A percentile compares a stretch with the other conserved stretches of the same genome.
phyloP scores from a whole-genome alignment of 2,888 invertebrate species.

The Acrobasis consociella region DNA sequence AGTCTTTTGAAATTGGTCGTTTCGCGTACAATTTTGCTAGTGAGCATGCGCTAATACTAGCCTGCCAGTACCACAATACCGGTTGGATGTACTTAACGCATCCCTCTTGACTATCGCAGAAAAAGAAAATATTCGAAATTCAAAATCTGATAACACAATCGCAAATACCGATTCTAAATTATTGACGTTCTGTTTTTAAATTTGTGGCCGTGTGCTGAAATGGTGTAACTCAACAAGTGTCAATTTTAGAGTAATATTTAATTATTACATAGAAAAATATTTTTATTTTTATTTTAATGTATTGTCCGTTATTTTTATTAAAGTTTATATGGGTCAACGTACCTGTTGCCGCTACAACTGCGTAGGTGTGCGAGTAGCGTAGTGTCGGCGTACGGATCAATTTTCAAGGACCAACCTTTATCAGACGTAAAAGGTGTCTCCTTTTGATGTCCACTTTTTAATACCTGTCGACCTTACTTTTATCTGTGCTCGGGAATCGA shows the following conservation, averaged over 20 bases:
- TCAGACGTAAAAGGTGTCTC: conserved; percentile 13
- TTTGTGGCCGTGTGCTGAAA: neutral
- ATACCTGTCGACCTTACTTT: neutral
- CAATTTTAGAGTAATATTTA: conserved; percentile 28
- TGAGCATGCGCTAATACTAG: conserved; percentile 62
- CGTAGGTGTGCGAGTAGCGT: conserved; percentile 44
- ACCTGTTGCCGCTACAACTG: conserved; percentile 51
- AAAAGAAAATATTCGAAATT: conserved; percentile 28
- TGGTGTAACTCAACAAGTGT: conserved; percentile 34
- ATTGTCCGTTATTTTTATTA: conserved; percentile 11
- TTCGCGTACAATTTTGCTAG: conserved; percentile 47
- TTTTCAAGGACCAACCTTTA: conserved; percentile 24
- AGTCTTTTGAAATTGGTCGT: conserved; percentile 46
- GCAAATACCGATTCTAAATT: neutral
- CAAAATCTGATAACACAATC: conserved; percentile 5
- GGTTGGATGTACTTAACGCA: conserved; percentile 50
- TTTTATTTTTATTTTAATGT: neutral
- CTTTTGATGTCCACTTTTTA: conserved; percentile 9
- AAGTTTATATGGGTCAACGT: conserved; percentile 41
- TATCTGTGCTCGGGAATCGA: neutral
- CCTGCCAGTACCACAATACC: conserved; percentile 55
- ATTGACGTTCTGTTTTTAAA: neutral
- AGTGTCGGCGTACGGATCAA: conserved; percentile 27
- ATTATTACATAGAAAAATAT: neutral
- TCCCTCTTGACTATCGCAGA: conserved; percentile 28